These are phyloP conservation scores for Malacoraja senta DNA, from an alignment of 2,797 vertebrate genomes.

Conservation along the genomic window DNA sequence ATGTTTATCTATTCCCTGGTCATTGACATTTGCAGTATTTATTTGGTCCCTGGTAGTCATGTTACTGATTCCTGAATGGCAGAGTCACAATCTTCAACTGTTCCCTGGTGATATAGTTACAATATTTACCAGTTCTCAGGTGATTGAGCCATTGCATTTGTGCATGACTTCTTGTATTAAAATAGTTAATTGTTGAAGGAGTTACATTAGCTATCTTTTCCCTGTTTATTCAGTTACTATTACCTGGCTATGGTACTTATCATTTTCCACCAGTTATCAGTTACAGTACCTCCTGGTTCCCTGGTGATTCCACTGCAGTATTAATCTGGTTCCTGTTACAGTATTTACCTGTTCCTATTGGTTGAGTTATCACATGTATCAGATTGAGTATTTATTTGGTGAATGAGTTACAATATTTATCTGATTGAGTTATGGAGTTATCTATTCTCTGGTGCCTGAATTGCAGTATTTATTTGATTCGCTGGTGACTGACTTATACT, in stretches of 20 bases:
- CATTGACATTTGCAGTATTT: neutral
- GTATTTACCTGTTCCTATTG: neutral
- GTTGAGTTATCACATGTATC: neutral
- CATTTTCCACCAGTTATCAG: neutral
- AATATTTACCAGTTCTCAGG: neutral
- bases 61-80: neutral
- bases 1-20: neutral
- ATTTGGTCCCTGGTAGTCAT: neutral
- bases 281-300: neutral
- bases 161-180: neutral
- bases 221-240: neutral
- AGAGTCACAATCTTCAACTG: neutral
- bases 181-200: neutral
- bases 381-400: no score
- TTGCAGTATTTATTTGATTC: neutral
- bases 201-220: neutral
- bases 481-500: neutral
- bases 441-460: no score
- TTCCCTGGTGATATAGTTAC: neutral
- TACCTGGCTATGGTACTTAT: neutral
- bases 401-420: neutral
- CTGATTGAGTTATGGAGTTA: no score
- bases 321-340: neutral
- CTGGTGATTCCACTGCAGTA: neutral
- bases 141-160: neutral